A percentile compares a stretch with the other conserved stretches of the same genome.
phyloP scores from a whole-genome alignment of 1,140 invertebrate genomes.

The Heliconius himera region DNA sequence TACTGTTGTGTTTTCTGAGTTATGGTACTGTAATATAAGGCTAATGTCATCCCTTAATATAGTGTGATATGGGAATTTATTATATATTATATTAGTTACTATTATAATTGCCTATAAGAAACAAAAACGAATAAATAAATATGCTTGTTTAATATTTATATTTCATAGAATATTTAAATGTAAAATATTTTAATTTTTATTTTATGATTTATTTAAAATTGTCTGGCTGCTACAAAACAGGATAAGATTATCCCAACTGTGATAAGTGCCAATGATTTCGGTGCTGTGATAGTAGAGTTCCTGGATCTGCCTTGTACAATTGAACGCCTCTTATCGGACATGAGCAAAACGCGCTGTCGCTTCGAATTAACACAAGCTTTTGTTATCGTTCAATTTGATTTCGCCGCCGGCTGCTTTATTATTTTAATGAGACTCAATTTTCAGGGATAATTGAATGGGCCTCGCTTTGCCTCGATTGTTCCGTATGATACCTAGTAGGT shows the following conservation, averaged over 20 bases:
- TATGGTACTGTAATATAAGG: conserved; percentile 2
- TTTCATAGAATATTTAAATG: no score
- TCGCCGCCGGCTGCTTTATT: conserved; percentile 78
- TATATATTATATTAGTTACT: no score
- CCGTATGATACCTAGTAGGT: conserved; percentile 57
- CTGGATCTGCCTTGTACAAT: conserved; percentile 36
- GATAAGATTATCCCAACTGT: neutral
- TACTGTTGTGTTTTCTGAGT: conserved; percentile 25
- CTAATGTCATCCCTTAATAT: neutral
- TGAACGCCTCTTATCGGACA: conserved; percentile 50
- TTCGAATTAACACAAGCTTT: conserved; percentile 74
- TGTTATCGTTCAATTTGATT: conserved; percentile 81
- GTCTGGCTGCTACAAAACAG: neutral
- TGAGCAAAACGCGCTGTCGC: conserved; percentile 59
- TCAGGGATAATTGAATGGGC: conserved; percentile 78
- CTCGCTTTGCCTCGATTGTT: conserved; percentile 71
- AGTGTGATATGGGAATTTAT: neutral
- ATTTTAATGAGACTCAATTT: conserved; percentile 81
- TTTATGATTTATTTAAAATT: neutral
- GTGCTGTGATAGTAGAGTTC: conserved; percentile 22
- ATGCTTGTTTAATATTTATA: no score
- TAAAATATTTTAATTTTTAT: no score
- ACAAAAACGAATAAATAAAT: neutral
- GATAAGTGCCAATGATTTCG: conserved; percentile 12
- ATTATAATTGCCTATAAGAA: neutral